Evolutionary conservation across 2,113 vertebrate species (phyloP).

Genomic region (Erinaceus europaeus): DNA sequence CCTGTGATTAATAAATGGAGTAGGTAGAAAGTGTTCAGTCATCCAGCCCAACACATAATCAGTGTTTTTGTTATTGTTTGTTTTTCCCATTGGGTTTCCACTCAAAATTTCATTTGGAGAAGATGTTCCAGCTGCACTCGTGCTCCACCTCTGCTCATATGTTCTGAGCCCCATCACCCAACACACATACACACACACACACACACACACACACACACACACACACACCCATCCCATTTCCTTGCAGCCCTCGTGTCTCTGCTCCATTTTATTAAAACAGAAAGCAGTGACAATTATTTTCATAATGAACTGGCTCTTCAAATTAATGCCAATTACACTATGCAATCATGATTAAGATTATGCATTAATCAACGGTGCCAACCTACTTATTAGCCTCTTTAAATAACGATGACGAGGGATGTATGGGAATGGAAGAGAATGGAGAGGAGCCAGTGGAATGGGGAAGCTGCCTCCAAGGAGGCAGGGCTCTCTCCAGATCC

Average conservation of each 20-base stretch:
- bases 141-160: background rate
- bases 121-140: background rate
- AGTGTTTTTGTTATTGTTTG: background rate
- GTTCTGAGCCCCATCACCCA: background rate
- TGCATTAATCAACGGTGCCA: conserved; percentile 85
- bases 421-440: conserved; percentile 72
- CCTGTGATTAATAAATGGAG: background rate
- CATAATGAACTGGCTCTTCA: conserved; percentile 85
- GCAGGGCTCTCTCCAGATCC: background rate
- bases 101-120: conserved; percentile 6
- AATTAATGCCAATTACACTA: conserved; percentile 86
- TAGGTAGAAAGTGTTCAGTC: background rate
- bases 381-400: conserved; percentile 85
- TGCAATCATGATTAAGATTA: conserved; percentile 87
- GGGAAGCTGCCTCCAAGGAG: background rate
- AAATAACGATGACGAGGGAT: conserved; percentile 78
- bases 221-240: conserved; percentile 20
- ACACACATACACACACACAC: background rate
- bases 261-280: conserved; percentile 79
- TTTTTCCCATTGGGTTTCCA: background rate
- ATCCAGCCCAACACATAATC: background rate
- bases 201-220: background rate
- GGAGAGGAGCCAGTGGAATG: conserved; percentile 60
- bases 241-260: background rate
- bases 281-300: conserved; percentile 85